Base-by-base conservation (phyloP, 1,140 invertebrate genomes). In the Whitmania pigra region DNA sequence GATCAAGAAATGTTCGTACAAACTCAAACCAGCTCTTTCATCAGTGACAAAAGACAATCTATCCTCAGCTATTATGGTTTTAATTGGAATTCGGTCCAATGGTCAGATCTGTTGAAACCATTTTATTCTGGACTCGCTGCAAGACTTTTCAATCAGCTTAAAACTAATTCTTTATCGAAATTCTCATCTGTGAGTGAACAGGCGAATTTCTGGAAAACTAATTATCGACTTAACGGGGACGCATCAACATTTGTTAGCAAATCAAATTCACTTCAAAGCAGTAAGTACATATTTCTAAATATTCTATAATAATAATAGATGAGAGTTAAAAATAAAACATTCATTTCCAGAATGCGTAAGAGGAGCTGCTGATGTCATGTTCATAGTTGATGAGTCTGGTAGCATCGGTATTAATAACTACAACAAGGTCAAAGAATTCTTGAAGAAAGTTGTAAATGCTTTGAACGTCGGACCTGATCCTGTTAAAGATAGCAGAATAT, bases 361-460 rank as follows among this genome's bases (percentile, higher is more conserved):
- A 63, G 57, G 57, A 63, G 57, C 29, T 25, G 77, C 79, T 11
- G 80, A 81, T 72, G 77, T 81, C 40, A 79, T 78, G 11, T 76
- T 81, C 67, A 76, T 81, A 18, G 67, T 81, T 36, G 80, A 80
- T 67, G 80, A 78, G 0, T 81, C 80, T 11, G 74, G 74, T 17
- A 77, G 76, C 25, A 76, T 81, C 68, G 78, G 79, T 3, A 49
- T 70, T 17, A 63, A 53, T 31, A 79, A 75, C 49, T 81, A 80
- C 70, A 68, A 73, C 17, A 66, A 69, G 22, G 77, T 80, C 69
- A 78, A 78, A 72, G 74, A 54, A 9, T 81, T 80, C 73, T 17
- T 63, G 22, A 27, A 25, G 53, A 17, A 70, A 20, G 43, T 74
- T 22, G 67, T 70, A 5, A 36, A 71, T 2, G 9, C 72, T 22